Base-by-base conservation (phyloP, 2,888 invertebrate species). In the Punctoribates punctum region DNA sequence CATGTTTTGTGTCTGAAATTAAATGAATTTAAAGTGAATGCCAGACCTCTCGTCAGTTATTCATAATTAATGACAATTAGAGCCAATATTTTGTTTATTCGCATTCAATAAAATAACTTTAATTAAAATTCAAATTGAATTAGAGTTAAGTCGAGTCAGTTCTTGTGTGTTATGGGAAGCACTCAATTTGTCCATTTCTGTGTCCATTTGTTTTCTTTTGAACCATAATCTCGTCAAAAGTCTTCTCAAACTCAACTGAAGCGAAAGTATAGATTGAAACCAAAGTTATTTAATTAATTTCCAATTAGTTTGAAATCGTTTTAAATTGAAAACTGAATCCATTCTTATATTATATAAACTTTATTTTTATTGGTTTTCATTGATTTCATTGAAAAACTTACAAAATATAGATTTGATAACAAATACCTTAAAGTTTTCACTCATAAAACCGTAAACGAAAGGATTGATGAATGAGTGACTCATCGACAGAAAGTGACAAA, bases 401-500 rank as follows among this genome's bases (percentile, higher is more conserved):
- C 54, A 54, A n/a, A 54, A 54, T 17, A 54, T 11, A 11, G 54
- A 54, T 54, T 54, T 54, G 17, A 54, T 54, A 54, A n/a, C 15
- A 27, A 60, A 60, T 60, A 65, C 62, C 29, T 65, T 65, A 17
- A 65, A 65, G 25, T 65, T 65, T 65, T 29, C 29, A 13, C 29
- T 65, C 62, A 65, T 65, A 34, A 65, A 65, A 1, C 62, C 27
- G 17, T 65, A 65, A 3, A 65, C 29, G 29, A 65, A 29, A 3
- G 62, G 62, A 34, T 65, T 29, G 29, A 65, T 65, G 5, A 65
- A 29, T 29, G 62, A 65, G 15, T 65, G 62, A 4, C 27, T 29
- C 29, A 65, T 65, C 29, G 79, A 78, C 6, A 79, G 51, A 29
- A 65, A 65, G 34, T 65, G 62, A 17, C 23, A 65, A 4, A 65